Evolutionary conservation across 2,113 vertebrate genomes (phyloP).

Genomic region (Myodes glareolus): DNA sequence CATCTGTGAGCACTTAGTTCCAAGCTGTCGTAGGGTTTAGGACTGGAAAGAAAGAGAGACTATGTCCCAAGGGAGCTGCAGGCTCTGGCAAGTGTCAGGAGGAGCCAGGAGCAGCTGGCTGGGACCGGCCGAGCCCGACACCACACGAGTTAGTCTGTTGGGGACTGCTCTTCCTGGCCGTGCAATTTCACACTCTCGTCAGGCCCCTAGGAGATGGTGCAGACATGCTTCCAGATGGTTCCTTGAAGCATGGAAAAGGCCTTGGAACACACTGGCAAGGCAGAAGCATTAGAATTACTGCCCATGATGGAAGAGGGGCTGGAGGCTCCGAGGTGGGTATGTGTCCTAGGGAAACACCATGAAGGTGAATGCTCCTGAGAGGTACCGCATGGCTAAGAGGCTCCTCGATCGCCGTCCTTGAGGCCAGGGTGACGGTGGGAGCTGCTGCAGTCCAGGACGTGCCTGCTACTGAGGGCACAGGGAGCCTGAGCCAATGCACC

Average conservation of each 20-base stretch:
- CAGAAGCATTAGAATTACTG: fast-evolving
- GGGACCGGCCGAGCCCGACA: neutral
- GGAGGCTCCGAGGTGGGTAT: neutral
- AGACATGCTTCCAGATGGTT: neutral
- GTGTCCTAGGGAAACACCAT: neutral
- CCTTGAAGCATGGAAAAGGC: neutral
- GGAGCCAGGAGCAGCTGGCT: neutral
- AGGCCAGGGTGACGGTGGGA: neutral
- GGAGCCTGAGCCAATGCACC: neutral
- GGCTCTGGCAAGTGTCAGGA: neutral
- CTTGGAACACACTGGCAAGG: fast-evolving
- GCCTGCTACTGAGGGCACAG: neutral
- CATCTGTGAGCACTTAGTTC: fast-evolving
- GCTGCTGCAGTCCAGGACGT: neutral
- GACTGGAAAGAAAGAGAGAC: neutral
- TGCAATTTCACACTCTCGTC: neutral
- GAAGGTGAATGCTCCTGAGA: neutral
- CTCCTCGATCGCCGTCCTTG: neutral
- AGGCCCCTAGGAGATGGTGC: neutral
- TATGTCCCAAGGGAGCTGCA: fast-evolving
- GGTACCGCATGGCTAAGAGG: neutral
- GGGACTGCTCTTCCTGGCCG: neutral
- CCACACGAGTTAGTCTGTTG: neutral
- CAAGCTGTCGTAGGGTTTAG: neutral
- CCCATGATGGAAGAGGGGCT: too few species aligned